phyloP scores from a whole-genome alignment of 2,113 vertebrate genomes.

The Balaeniceps rex region DNA sequence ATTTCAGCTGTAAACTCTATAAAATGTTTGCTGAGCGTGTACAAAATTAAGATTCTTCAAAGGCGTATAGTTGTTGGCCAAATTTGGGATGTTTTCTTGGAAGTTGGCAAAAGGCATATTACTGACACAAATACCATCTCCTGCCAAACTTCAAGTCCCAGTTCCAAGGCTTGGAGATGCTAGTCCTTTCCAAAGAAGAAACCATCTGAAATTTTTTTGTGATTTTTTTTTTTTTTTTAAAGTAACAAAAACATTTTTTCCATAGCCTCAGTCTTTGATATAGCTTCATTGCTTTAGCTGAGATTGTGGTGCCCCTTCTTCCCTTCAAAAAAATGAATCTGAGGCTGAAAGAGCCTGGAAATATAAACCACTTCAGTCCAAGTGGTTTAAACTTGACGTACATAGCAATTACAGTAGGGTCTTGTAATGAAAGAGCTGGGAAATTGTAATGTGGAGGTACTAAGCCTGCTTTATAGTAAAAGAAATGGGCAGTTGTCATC shows the following conservation, averaged over 20 bases:
- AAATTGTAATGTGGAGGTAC: neutral
- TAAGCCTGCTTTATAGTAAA: neutral
- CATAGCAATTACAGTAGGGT: neutral
- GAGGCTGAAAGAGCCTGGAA: neutral
- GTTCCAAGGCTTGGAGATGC: slow-evolving; percentile 13
- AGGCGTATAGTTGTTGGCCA: slow-evolving; percentile 6
- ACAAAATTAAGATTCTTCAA: slow-evolving; percentile 34
- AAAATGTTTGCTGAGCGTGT: neutral
- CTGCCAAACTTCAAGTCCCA: slow-evolving; percentile 30
- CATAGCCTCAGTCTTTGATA: slow-evolving; percentile 1
- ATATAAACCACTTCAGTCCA: slow-evolving; percentile 4
- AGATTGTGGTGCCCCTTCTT: neutral
- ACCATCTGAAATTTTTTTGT: neutral
- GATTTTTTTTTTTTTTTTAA: neutral
- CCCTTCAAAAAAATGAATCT: neutral
- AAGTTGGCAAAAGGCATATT: slow-evolving; percentile 20
- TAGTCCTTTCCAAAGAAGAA: slow-evolving; percentile 22
- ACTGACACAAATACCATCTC: slow-evolving; percentile 21
- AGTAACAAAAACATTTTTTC: slow-evolving; percentile 36
- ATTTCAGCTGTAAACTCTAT: neutral
- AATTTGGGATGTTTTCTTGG: slow-evolving; percentile 59
- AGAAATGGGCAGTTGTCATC: neutral
- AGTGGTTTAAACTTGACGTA: neutral
- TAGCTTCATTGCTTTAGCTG: neutral
- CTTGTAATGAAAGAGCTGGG: slow-evolving; percentile 6